Evolutionary conservation across 1,140 invertebrate genomes (phyloP).

Genomic region (Bombus polaris): DNA sequence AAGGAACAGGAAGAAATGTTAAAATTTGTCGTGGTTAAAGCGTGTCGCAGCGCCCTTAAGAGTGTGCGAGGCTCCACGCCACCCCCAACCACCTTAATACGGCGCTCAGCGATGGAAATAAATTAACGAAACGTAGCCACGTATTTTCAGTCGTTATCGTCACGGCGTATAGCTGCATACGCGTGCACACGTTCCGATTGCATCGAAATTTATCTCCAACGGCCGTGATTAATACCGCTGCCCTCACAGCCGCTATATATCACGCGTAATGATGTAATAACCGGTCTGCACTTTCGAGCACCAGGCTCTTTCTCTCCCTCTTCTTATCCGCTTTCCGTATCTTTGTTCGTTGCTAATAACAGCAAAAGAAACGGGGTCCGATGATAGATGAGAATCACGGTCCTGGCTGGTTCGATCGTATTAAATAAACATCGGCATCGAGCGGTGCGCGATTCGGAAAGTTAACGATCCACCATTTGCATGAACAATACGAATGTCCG

Average conservation of each 20-base stretch:
- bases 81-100: conserved; percentile 9
- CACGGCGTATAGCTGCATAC: conserved; percentile 33
- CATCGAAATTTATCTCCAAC: conserved; percentile 62
- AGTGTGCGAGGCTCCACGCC: not conserved
- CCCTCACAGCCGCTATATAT: conserved; percentile 47
- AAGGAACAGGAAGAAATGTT: not conserved
- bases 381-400: conserved; percentile 52
- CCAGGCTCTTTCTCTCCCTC: not conserved
- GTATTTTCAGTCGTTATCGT: conserved; percentile 58
- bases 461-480: conserved; percentile 49
- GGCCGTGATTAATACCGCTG: conserved; percentile 56
- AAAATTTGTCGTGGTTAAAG: conserved; percentile 10
- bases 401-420: conserved; percentile 24
- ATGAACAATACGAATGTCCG: conserved; percentile 37
- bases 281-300: conserved; percentile 50
- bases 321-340: conserved; percentile 33
- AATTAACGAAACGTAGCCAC: conserved; percentile 54
- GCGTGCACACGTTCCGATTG: conserved; percentile 49
- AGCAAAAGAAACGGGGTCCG: conserved; percentile 36
- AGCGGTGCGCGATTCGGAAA: conserved; percentile 26
- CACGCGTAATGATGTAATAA: conserved; percentile 66
- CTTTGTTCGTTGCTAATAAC: conserved; percentile 44
- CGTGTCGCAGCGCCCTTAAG: conserved; percentile 1
- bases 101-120: conserved; percentile 36
- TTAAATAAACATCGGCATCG: conserved; percentile 59